Conservation (phyloP, 2,797 vertebrate genomes). For the Sebastes reedi region DNA sequence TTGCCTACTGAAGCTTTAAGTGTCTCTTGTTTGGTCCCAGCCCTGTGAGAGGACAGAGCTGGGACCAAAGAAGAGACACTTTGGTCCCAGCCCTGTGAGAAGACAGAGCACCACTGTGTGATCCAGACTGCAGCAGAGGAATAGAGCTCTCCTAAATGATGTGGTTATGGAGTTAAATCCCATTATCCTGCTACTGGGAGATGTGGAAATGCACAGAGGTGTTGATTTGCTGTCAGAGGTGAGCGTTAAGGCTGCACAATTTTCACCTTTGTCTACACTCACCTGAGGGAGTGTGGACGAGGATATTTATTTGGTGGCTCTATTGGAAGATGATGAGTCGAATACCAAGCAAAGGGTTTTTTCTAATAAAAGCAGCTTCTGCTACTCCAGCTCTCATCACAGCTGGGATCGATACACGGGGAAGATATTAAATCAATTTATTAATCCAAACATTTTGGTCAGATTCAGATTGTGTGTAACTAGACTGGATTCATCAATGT, state of each 20-base stretch:
- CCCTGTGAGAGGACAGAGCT: not conserved
- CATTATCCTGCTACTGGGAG: constrained; percentile 37
- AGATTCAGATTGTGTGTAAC: not conserved
- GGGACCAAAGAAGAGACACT: too few relatives aligned
- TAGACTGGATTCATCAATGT: not conserved
- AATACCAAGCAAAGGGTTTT: not conserved
- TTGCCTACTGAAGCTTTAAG: not conserved
- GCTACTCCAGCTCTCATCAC: not conserved
- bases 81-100: not conserved
- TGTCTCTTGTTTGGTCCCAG: not conserved
- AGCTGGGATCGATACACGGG: not conserved
- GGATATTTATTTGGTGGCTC: constrained; percentile 14
- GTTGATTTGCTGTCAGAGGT: constrained; percentile 36
- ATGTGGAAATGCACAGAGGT: constrained; percentile 17
- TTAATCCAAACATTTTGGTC: not conserved
- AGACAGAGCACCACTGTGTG: not conserved
- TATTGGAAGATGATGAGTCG: constrained; percentile 20
- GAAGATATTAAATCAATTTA: not conserved
- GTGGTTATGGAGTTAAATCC: constrained; percentile 26
- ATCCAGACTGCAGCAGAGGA: constrained; percentile 5
- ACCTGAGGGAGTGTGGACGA: not conserved
- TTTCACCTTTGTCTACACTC: constrained; percentile 15
- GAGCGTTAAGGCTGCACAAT: constrained; percentile 5
- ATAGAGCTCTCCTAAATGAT: constrained; percentile 20
- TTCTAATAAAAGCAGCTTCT: not conserved